phyloP scores from a whole-genome alignment of 2,888 invertebrate species.

The Acrobasis consociella region DNA sequence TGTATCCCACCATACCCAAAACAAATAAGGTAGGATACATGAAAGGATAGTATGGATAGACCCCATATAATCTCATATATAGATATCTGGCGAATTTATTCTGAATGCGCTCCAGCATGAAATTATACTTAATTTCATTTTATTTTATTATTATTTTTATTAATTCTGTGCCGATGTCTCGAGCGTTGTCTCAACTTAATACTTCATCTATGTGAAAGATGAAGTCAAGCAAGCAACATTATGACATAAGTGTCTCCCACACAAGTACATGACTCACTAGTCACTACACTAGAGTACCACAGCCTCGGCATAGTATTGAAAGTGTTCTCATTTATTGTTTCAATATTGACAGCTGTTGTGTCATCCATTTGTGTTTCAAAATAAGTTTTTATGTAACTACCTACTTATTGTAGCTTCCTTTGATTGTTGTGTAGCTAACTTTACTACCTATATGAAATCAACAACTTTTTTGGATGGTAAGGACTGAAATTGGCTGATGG shows the following conservation, averaged over 20 bases:
- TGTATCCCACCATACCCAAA: too few species aligned
- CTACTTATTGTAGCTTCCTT: not conserved
- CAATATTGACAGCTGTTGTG: slow-evolving; percentile 3
- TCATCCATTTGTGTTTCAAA: not conserved
- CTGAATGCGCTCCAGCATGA: too few species aligned
- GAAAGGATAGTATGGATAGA: too few species aligned
- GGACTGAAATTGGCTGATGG: too few species aligned
- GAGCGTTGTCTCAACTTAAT: not conserved
- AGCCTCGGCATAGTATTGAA: slow-evolving; percentile 10
- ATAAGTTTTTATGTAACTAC: not conserved
- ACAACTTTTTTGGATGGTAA: too few species aligned
- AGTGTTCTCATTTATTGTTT: slow-evolving; percentile 4
- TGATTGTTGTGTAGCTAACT: not conserved
- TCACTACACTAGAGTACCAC: too few species aligned
- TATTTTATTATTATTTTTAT: too few species aligned
- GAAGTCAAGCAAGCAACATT: slow-evolving; percentile 6
- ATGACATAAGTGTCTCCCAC: slow-evolving; percentile 16
- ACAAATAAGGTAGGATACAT: too few species aligned
- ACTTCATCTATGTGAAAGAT: not conserved
- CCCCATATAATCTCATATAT: too few species aligned
- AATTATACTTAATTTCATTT: too few species aligned
- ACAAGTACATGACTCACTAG: slow-evolving; percentile 7
- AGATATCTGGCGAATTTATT: too few species aligned
- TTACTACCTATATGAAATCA: too few species aligned
- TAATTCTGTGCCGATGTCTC: not conserved